Percentiles rank a stretch among this genome's conserved stretches.
Conservation (phyloP, 2,797 vertebrate genomes). For the Lepilemur septentrionalis region DNA sequence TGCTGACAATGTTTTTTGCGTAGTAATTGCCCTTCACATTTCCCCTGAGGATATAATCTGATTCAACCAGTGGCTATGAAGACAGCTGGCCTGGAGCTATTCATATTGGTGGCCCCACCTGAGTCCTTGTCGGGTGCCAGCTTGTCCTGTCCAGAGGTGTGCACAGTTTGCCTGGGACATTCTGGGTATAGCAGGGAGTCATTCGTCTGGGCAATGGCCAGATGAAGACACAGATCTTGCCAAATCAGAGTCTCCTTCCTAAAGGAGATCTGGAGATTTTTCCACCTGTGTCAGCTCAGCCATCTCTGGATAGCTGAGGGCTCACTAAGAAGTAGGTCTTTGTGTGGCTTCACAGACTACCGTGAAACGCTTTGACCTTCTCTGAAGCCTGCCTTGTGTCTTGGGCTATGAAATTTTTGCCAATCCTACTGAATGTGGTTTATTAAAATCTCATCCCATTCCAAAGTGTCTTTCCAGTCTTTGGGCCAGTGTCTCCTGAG, state of each 20-base stretch:
- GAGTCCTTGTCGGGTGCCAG: not conserved
- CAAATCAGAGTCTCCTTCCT: not conserved
- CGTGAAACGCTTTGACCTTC: not conserved
- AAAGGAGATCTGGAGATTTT: not conserved
- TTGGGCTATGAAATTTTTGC: not conserved
- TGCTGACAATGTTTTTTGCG: not conserved
- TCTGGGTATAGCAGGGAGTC: not conserved
- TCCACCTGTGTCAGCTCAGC: not conserved
- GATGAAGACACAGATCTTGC: not conserved
- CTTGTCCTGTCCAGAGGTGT: not conserved
- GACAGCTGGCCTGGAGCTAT: not conserved
- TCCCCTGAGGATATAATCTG: not conserved
- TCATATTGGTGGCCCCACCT: accelerated
- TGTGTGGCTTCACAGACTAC: not conserved
- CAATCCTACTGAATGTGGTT: not conserved
- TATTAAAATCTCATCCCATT: not conserved
- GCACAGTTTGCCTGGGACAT: not conserved
- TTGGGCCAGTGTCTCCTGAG: not conserved
- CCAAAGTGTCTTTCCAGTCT: not conserved
- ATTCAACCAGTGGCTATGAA: not conserved
- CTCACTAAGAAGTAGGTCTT: not conserved
- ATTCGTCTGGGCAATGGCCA: not conserved
- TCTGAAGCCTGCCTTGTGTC: not conserved
- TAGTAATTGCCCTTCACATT: not conserved
- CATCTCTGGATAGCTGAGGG: not conserved